Evolutionary conservation across 1,140 invertebrate genomes (phyloP).

Genomic region (Drosophila equinoxialis): DNA sequence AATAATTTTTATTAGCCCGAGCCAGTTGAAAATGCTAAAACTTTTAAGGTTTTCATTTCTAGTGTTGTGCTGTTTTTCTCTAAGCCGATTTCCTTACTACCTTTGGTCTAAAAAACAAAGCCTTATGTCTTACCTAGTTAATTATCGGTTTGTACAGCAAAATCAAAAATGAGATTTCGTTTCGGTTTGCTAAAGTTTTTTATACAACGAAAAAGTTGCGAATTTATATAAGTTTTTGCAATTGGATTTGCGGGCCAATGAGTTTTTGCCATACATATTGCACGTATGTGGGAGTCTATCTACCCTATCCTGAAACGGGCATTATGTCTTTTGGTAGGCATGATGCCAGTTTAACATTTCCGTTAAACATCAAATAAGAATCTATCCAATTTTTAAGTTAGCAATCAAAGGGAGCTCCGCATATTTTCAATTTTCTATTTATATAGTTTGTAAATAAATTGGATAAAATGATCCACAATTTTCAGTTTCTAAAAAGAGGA

Average conservation of each 20-base stretch:
- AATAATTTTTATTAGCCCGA: background rate
- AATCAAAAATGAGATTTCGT: constrained; percentile 4
- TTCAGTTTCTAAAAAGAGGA: too few species aligned
- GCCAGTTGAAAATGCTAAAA: too few species aligned
- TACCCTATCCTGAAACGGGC: background rate
- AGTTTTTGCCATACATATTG: constrained; percentile 5
- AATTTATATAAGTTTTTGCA: constrained; percentile 2
- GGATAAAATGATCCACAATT: too few species aligned
- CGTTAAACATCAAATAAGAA: too few species aligned
- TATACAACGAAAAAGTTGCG: background rate
- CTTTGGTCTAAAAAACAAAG: background rate
- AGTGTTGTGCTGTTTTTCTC: background rate
- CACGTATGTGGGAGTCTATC: background rate
- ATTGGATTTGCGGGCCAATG: constrained; percentile 10
- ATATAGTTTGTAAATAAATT: too few species aligned
- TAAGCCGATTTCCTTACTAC: background rate
- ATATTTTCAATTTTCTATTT: too few species aligned
- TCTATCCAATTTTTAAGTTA: too few species aligned
- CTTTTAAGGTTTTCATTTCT: too few species aligned
- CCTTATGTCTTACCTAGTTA: constrained; percentile 6
- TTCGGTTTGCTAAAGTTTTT: constrained; percentile 4
- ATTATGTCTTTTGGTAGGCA: too few species aligned
- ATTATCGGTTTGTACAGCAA: background rate
- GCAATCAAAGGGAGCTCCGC: too few species aligned
- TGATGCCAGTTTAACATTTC: too few species aligned